A percentile compares a stretch with the other conserved stretches of the same genome.
Conservation (phyloP, 1,140 invertebrate genomes). For the Trichomalopsis sarcophagae region DNA sequence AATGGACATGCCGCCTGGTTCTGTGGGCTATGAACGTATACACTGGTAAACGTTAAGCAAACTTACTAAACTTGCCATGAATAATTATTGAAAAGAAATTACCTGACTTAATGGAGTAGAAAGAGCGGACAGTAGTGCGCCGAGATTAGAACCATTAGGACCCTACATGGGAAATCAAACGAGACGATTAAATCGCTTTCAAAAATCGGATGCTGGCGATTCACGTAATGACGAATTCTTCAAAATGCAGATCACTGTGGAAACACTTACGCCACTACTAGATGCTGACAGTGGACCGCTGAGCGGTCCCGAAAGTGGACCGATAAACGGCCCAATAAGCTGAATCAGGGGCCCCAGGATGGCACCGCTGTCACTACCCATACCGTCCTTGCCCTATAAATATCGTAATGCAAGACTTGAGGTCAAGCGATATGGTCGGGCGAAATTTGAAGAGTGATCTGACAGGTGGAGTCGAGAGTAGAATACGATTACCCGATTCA, state of each 20-base stretch:
- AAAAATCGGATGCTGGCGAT: not conserved
- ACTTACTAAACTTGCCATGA: slow-evolving; percentile 42
- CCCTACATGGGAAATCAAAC: slow-evolving; percentile 57
- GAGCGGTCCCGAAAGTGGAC: slow-evolving; percentile 66
- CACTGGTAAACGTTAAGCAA: slow-evolving; percentile 16
- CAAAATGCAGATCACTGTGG: not conserved
- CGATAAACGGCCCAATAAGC: slow-evolving; percentile 65
- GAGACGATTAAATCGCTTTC: not conserved
- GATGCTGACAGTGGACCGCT: slow-evolving; percentile 63
- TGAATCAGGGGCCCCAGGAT: slow-evolving; percentile 65
- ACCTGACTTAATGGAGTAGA: slow-evolving; percentile 65
- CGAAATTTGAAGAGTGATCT: not conserved
- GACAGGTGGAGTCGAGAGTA: not conserved
- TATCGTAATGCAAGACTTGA: not conserved
- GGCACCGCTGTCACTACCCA: slow-evolving; percentile 65
- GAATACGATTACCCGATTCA: too few species aligned
- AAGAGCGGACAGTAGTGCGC: slow-evolving; percentile 55
- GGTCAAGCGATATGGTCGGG: too few species aligned
- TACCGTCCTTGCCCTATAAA: slow-evolving; percentile 64
- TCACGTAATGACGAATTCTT: not conserved
- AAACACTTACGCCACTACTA: slow-evolving; percentile 66
- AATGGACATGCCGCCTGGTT: slow-evolving; percentile 61
- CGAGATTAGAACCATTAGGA: slow-evolving; percentile 60
- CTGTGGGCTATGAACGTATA: slow-evolving; percentile 58
- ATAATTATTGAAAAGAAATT: slow-evolving; percentile 39